Evolutionary conservation across 2,113 vertebrate genomes (phyloP), one percentile per base, ranked within the genome.

Genomic region (Oreocharis arfaki): DNA sequence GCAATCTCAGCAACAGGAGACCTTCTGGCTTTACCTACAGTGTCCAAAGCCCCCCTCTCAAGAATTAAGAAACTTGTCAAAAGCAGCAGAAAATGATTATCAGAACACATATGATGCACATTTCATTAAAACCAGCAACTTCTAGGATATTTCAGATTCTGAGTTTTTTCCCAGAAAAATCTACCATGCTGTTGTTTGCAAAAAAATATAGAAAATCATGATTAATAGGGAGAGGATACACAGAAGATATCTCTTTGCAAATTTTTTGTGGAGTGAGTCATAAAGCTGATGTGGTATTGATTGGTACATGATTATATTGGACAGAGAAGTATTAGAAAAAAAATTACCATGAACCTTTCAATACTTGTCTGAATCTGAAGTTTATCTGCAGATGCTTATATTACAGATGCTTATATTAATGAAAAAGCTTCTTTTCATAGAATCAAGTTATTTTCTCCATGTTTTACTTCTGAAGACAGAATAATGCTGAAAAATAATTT

Each of bases 111-210:
- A 23, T 2, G 6, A 49, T 47, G 50, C 4, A 39, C 3, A 15
- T 16, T 50, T 35, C 3, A 63, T 67, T 64, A 50, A 6, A 56
- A 28, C 26, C 3, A 21, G 1, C 3, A 44, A 0, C 6, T 37
- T 92, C 41, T 22, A 55, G 12, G 5, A 57, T 35, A 76, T 60
- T 85, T 81, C 11, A 60, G 27, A 35, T 64, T 59, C 24, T 49
- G 33, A 6, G 1, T 2, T 84, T 81, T 88, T 81, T 12, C 28
- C 46, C 22, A 52, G 13, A 63, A 91, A 90, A 64, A 33, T 64
- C 52, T 57, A 17, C 33, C 1, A 16, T 9, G 2, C 28, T 41
- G 4, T 20, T 44, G 3, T 67, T 53, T 52, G 60, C 2, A 6
- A 73, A 89, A 74, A 63, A 7, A n/a, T 17, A n/a, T 0, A 50